Conservation (phyloP, 2,113 vertebrate genomes). For the Urocolius indicus region DNA sequence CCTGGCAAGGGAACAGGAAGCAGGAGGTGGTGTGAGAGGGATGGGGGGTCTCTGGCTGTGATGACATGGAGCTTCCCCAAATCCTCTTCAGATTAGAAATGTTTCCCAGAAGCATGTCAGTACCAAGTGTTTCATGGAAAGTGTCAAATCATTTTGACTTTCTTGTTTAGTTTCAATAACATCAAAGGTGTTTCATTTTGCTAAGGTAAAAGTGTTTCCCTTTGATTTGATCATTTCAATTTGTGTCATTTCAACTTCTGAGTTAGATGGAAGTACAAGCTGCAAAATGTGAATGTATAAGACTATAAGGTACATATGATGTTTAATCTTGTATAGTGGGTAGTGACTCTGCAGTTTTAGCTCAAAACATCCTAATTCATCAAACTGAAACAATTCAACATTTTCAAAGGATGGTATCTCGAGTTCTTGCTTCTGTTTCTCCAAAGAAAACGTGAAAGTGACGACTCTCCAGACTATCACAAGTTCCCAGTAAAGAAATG, state of each 20-base stretch:
- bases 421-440: background rate
- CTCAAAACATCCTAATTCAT: background rate
- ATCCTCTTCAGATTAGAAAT: background rate
- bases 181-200: slow-evolving; percentile 45
- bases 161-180: slow-evolving; percentile 25
- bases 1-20: background rate
- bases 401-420: background rate
- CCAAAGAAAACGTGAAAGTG: background rate
- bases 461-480: background rate
- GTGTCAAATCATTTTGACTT: slow-evolving; percentile 33
- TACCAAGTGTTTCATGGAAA: background rate
- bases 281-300: background rate
- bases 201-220: slow-evolving; percentile 29
- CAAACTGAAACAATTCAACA: background rate
- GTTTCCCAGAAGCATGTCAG: background rate
- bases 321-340: background rate
- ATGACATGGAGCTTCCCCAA: accelerated
- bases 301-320: background rate
- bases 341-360: slow-evolving; percentile 24
- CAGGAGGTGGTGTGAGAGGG: background rate
- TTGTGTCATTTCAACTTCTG: background rate
- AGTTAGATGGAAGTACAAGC: background rate
- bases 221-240: slow-evolving; percentile 38
- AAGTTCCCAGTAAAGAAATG: background rate
- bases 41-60: accelerated